A percentile compares a stretch with the other conserved stretches of the same genome.
Conservation (phyloP, 1,140 invertebrate genomes). For the Pseudomyrmex concolor region DNA sequence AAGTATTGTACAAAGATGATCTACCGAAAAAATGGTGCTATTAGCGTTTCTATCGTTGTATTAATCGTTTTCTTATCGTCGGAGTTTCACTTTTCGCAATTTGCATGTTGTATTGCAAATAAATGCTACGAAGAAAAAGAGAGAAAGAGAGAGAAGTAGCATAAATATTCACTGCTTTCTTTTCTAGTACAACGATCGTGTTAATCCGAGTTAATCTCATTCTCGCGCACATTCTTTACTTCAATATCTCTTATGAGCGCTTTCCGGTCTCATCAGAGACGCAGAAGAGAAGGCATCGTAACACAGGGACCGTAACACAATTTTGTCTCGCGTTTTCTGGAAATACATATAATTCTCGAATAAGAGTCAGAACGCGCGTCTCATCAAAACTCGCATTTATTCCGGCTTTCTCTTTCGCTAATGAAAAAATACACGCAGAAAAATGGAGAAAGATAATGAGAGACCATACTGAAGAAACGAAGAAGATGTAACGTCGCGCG, state of each 20-base stretch:
- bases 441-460: slow-evolving; percentile 8
- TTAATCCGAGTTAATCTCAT: slow-evolving; percentile 29
- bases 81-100: no score
- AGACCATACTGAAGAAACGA: neutral
- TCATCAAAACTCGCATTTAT: no score
- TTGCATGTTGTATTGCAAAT: neutral
- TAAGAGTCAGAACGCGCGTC: no score
- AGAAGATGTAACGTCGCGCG: neutral
- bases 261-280: slow-evolving; percentile 28
- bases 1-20: no score
- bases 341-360: neutral
- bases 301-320: slow-evolving; percentile 11
- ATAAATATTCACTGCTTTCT: slow-evolving; percentile 1
- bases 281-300: slow-evolving; percentile 10
- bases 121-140: neutral
- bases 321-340: slow-evolving; percentile 8
- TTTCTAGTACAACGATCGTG: slow-evolving; percentile 20
- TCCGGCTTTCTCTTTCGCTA: no score
- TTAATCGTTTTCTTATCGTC: no score
- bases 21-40: no score
- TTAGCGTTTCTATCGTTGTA: no score
- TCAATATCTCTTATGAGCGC: slow-evolving; percentile 17
- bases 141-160: no score
- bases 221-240: slow-evolving; percentile 26
- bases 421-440: no score